phyloP scores from a whole-genome alignment of 1,140 invertebrate genomes.

The Oppia nitens region DNA sequence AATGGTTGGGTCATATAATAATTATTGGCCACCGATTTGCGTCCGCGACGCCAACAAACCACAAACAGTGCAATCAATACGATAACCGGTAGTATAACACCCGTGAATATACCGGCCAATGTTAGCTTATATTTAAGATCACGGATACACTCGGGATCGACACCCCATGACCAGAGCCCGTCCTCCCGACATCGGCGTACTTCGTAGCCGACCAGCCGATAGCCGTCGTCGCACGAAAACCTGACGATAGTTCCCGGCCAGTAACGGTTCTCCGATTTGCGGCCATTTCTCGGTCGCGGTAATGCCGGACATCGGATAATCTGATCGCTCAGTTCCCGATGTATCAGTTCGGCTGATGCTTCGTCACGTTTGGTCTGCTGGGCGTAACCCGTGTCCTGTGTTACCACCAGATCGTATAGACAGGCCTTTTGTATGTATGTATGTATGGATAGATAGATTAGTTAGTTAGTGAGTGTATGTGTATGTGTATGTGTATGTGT shows the following conservation, averaged over 20 bases:
- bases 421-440: slow-evolving; percentile 58
- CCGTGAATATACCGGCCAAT: neutral
- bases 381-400: slow-evolving; percentile 60
- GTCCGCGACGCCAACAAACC: neutral
- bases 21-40: too few species aligned
- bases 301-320: slow-evolving; percentile 64
- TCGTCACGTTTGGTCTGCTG: slow-evolving; percentile 47
- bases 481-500: too few species aligned
- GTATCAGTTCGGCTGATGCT: slow-evolving; percentile 15
- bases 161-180: slow-evolving; percentile 37
- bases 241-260: slow-evolving; percentile 67
- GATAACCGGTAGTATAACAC: neutral
- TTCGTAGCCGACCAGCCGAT: slow-evolving; percentile 64
- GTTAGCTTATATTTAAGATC: slow-evolving; percentile 45
- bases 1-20: too few species aligned
- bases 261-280: slow-evolving; percentile 77
- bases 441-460: too few species aligned
- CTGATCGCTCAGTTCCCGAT: slow-evolving; percentile 22
- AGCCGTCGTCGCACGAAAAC: slow-evolving; percentile 76
- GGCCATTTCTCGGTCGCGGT: slow-evolving; percentile 69
- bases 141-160: slow-evolving; percentile 22
- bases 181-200: slow-evolving; percentile 56
- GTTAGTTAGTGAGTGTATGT: too few species aligned
- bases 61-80: neutral
- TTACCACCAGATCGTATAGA: slow-evolving; percentile 68